phyloP scores from a whole-genome alignment of 2,888 invertebrate species.

The Hirtodrosophila cameraria region DNA sequence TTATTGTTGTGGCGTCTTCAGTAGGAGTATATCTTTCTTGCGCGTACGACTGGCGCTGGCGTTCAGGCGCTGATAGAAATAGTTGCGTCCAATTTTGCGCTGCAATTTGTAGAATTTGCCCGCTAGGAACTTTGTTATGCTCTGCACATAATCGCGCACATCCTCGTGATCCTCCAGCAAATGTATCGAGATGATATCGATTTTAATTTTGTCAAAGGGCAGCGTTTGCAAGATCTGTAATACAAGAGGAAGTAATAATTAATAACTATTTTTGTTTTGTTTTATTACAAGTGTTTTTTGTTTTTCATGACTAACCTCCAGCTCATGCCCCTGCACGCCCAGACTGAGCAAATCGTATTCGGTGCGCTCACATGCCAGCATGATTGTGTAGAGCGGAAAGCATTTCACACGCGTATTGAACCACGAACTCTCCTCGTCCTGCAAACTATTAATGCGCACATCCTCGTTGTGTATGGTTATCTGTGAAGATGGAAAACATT shows the following conservation, averaged over 20 bases:
- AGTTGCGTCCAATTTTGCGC: slow-evolving; percentile 83
- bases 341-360: slow-evolving; percentile 89
- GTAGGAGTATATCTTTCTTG: slow-evolving; percentile 81
- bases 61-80: slow-evolving; percentile 82
- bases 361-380: slow-evolving; percentile 90
- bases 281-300: too few species aligned
- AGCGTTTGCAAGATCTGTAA: slow-evolving; percentile 83
- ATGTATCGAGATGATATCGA: slow-evolving; percentile 84
- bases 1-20: slow-evolving; percentile 71
- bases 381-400: slow-evolving; percentile 92
- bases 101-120: slow-evolving; percentile 83
- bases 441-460: slow-evolving; percentile 85
- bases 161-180: slow-evolving; percentile 82
- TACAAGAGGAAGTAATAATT: not conserved
- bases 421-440: slow-evolving; percentile 86
- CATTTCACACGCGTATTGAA: slow-evolving; percentile 92
- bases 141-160: slow-evolving; percentile 81
- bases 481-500: slow-evolving; percentile 62
- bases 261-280: too few species aligned
- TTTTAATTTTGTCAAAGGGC: slow-evolving; percentile 83
- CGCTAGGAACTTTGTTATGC: slow-evolving; percentile 83
- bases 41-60: slow-evolving; percentile 80
- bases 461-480: slow-evolving; percentile 85
- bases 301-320: slow-evolving; percentile 83
- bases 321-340: slow-evolving; percentile 84